phyloP scores from a whole-genome alignment of 1,140 invertebrate species.

The Drosophila ohnishii region DNA sequence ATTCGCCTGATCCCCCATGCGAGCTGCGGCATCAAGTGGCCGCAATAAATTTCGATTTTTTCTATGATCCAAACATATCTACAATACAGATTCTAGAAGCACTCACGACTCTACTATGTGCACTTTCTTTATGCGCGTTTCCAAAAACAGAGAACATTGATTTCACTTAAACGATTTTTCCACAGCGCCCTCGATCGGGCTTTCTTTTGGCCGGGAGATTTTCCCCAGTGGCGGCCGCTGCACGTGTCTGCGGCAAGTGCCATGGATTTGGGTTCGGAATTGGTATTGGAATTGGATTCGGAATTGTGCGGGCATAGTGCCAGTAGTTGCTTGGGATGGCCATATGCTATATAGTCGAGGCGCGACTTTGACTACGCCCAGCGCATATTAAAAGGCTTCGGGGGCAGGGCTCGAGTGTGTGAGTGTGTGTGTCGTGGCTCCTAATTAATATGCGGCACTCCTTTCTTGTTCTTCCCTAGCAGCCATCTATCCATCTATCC shows the following conservation, averaged over 20 bases:
- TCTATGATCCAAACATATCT: constrained; percentile 28
- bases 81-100: constrained; percentile 17
- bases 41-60: constrained; percentile 47
- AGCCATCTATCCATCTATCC: constrained; percentile 5
- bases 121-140: constrained; percentile 30
- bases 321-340: constrained; percentile 15
- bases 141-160: constrained; percentile 63
- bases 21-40: constrained; percentile 41
- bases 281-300: constrained; percentile 2
- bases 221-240: constrained; percentile 17
- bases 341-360: constrained; percentile 40
- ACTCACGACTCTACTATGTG: constrained; percentile 11
- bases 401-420: constrained; percentile 11
- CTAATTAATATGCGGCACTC: constrained; percentile 77
- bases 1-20: constrained; percentile 30
- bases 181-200: constrained; percentile 22
- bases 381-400: constrained; percentile 56
- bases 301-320: constrained; percentile 43
- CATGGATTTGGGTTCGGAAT: constrained; percentile 20
- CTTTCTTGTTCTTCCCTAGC: constrained; percentile 51
- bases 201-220: constrained; percentile 2
- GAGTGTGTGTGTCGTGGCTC: constrained; percentile 31
- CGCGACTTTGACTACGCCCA: constrained; percentile 49
- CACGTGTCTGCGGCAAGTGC: constrained; percentile 52
- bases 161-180: constrained; percentile 61